Conservation (phyloP, 1,140 invertebrate species). For the Drosophila ficusphila region DNA sequence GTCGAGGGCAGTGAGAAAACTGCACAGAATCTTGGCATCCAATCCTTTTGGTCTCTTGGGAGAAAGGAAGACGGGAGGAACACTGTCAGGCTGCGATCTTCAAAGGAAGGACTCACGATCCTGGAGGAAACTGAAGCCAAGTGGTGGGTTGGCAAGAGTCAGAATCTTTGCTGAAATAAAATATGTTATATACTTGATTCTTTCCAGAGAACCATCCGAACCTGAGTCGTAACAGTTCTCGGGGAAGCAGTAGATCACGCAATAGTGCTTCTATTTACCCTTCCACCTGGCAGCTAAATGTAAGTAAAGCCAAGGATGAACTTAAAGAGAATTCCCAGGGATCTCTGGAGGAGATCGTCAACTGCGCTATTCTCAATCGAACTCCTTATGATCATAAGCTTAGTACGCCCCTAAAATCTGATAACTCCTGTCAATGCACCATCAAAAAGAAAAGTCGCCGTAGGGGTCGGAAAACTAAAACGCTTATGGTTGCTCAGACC, state of each 20-base stretch:
- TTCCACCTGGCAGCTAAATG: conserved; percentile 40
- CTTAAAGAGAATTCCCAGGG: background rate
- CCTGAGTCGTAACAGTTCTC: conserved; percentile 15
- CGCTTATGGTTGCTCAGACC: background rate
- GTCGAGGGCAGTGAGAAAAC: background rate
- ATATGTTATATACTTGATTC: background rate
- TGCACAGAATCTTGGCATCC: background rate
- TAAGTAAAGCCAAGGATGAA: background rate
- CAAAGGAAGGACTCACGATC: background rate
- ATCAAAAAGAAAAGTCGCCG: conserved; percentile 1
- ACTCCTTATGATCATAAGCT: conserved; percentile 46
- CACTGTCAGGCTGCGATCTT: background rate
- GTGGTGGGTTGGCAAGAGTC: conserved; percentile 2
- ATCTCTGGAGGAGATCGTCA: conserved; percentile 15
- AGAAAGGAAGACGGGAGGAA: conserved; percentile 6
- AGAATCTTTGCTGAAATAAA: background rate
- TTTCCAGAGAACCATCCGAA: background rate
- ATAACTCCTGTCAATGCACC: conserved; percentile 7
- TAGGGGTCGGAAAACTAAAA: background rate
- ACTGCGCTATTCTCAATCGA: conserved; percentile 38
- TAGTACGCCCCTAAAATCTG: conserved; percentile 8
- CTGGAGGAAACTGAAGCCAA: background rate
- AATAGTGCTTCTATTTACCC: conserved; percentile 46
- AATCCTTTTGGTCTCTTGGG: background rate
- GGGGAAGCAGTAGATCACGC: conserved; percentile 30